Base-by-base conservation (phyloP, 2,113 vertebrate genomes). In the Varanus salvator region DNA sequence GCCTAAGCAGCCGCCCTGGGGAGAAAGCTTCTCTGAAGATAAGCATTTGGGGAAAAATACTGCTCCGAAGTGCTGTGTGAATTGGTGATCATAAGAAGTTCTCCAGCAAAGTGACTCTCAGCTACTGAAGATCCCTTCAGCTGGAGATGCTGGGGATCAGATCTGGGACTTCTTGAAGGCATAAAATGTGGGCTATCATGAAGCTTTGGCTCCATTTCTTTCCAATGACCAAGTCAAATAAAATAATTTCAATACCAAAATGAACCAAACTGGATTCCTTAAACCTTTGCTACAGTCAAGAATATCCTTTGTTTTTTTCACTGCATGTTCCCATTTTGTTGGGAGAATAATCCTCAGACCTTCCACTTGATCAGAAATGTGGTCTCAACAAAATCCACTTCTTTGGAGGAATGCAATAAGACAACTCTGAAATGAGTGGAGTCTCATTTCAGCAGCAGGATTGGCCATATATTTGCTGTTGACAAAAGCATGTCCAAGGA, bases 401-500 rank as follows among this genome's bases (percentile, higher is more conserved):
- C 14, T 78, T 34, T 15, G 52, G 6, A 1, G 27, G 8, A 48
- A 66, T n/a, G 48, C 54, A 48, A 38, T 75, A 25, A 38, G 34
- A 64, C 21, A 29, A 83, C 15, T 83, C 54, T 83, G 52, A 83
- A n/a, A 74, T 52, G 44, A 17, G 12, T 50, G 6, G 3, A 66
- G 11, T 52, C 7, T 15, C 48, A 1, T 2, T 29, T 57, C 89
- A 57, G 64, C 29, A 29, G 21, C 31, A 74, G 21, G n/a, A 57
- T 48, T 44, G 57, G 92, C 91, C 31, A 2, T 25, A 74, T 3
- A 86, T 66, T 3, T 64, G 2, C 14, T 93, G 88, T 84, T 93
- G 76, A 90, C 81, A 82, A 93, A 89, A 88, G 31, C 89, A n/a
- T 21, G 92, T 60, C 12, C 84, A 93, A 92, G 92, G 89, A 87